Evolutionary conservation across 2,113 vertebrate species (phyloP), one percentile per base, ranked within the genome.

Genomic region (Laticauda laticaudata): DNA sequence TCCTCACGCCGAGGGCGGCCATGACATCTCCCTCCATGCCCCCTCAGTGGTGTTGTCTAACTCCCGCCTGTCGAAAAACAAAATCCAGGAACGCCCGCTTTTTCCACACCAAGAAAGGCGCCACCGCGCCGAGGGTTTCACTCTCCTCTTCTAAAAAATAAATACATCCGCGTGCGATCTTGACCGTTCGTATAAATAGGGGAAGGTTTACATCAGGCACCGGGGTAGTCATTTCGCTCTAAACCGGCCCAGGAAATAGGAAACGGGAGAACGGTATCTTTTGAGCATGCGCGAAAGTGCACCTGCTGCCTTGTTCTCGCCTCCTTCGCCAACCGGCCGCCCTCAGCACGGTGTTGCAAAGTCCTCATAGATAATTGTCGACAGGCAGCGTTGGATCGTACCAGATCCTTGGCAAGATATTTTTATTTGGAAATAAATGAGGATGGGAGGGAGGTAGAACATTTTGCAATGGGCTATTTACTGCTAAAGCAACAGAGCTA

Each of bases 1-100:
- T 3, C 96, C 96, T 96, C 69, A 12, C 86, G 4, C 11, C 1
- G 51, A 39, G 90, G 3, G 95, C 95, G 95, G 93, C 96, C 96
- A 88, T 95, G 92, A 43, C 64, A 14, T 7, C 86, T 0, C 45
- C 61, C n/a, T 51, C 21, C 1, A 12, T 10, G 23, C 90, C 90
- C 54, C 64, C n/a, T 11, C 10, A 1, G 4, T 1, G 1, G 2
- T 29, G 69, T 55, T 86, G 69, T 1, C 75, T 3, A 0, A 0
- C 23, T 1, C 15, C 0, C 55, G 88, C 92, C 92, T 90, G 92
- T 23, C 0, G 0, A 0, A 24, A 45, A 4, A 3, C 10, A 20
- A 15, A 48, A 48, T 14, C 6, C 15, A 8, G 2, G 1, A 39
- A 0, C 7, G 4, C 3, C 7, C 45, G 4, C 1, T 39, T 45